Conservation (phyloP, 2,888 invertebrate genomes). For the Resseliella maxima region DNA sequence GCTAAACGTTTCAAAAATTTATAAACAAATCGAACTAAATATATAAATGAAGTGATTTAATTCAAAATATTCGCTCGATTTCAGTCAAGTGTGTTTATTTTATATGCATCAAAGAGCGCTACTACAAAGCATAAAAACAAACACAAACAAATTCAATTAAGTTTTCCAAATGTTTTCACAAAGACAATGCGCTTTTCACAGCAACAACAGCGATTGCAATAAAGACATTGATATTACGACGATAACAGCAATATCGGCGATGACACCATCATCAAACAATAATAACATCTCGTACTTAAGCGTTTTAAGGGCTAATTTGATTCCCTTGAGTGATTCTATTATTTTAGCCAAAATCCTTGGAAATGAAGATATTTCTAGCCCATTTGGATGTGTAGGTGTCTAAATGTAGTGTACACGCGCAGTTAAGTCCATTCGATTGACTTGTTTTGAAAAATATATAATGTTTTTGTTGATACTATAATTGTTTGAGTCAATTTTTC, state of each 20-base stretch:
- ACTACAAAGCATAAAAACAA: neutral
- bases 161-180: conserved; percentile 58
- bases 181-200: conserved; percentile 57
- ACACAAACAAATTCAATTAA: conserved; percentile 58
- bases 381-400: neutral
- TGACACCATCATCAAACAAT: conserved; percentile 7
- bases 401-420: neutral
- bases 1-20: no score
- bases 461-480: neutral
- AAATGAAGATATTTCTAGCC: neutral
- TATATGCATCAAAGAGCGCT: neutral
- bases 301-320: conserved; percentile 58
- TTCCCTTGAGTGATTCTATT: conserved; percentile 59
- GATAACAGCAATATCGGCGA: neutral
- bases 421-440: neutral
- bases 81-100: neutral
- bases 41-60: no score
- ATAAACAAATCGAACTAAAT: no score
- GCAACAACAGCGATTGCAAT: neutral
- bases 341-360: conserved; percentile 57
- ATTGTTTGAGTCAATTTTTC: neutral
- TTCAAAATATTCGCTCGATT: neutral
- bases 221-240: neutral
- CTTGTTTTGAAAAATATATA: neutral
- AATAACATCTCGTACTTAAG: conserved; percentile 47